Base-by-base conservation (phyloP, 2,888 invertebrate species). In the Latrodectus elegans region DNA sequence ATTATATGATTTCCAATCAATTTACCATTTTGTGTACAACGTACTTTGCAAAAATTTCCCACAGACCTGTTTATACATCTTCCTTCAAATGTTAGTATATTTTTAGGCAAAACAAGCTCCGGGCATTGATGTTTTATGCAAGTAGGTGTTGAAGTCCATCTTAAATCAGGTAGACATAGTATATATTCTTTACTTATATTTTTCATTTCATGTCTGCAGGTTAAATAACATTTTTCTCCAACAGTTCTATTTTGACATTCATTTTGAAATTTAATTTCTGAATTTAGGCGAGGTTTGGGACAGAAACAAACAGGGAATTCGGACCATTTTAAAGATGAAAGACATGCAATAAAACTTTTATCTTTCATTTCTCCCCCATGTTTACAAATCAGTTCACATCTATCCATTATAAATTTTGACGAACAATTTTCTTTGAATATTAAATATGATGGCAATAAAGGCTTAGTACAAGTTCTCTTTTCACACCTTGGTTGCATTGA, bases 1-100 rank as follows among this genome's bases (percentile, higher is more conserved):
- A 77, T 68, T 10, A n/a, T 52, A 12, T 22, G 10, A 8, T 52
- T 14, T 11, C 77, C 77, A 51, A 77, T 67, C 4, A 77, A 15
- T 1, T 60, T 17, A 14, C 77, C 77, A 15, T 67, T 67, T 67
- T 68, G 10, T 17, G 49, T 67, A 68, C 77, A 77, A 8, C 4
- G 15, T 22, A 77, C 8, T 26, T 77, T 38, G 26, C 77, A 77
- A 15, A 14, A 22, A 15, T 77, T 67, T 10, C 22, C 22, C 11
- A 52, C 22, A 22, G 12, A 3, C 26, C 17, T 68, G 15, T 67
- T 51, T 15, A 11, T 1, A 17, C 26, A 67, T 15, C 52, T 38
- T 14, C n/a, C 51, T 22, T 67, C 77, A 38, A 49, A 15, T 8
- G 12, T 12, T 12, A 49, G 26, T 22, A 77, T 22, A 14, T 11